Conservation (phyloP, 2,797 vertebrate species). For the Distichodus sexfasciatus region DNA sequence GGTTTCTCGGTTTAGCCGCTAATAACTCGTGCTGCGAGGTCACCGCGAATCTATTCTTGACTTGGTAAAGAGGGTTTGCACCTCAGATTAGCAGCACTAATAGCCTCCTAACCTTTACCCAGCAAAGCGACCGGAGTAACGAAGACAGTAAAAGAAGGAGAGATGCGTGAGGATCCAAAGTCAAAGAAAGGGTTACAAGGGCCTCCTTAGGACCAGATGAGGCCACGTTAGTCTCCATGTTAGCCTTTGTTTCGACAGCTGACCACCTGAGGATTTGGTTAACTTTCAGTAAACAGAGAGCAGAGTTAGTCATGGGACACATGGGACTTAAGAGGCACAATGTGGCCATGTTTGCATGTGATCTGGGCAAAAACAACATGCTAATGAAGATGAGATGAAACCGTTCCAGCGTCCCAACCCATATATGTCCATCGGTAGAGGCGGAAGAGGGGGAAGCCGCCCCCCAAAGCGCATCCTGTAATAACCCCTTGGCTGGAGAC, state of each 20-base stretch:
- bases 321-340: neutral
- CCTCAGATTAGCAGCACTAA: constrained; percentile 72
- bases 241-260: too few species aligned
- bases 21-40: constrained; percentile 43
- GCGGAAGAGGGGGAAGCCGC: constrained; percentile 17
- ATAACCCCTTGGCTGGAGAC: constrained; percentile 53
- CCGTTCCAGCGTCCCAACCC: too few species aligned
- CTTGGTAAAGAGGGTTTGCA: constrained; percentile 68
- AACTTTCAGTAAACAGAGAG: neutral
- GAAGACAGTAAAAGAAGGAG: neutral
- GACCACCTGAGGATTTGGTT: neutral
- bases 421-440: constrained; percentile 31
- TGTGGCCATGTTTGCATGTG: too few species aligned
- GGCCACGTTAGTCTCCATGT: neutral
- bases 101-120: constrained; percentile 55
- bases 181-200: neutral
- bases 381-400: neutral
- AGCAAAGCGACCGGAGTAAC: constrained; percentile 23
- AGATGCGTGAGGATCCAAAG: neutral
- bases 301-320: too few species aligned
- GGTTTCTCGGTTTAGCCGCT: constrained; percentile 56
- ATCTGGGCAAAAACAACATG: too few species aligned
- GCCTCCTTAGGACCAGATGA: constrained; percentile 7
- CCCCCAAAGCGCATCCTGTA: constrained; percentile 28
- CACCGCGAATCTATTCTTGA: constrained; percentile 67